Conservation (phyloP, 2,797 vertebrate species). For the Ficedula albicollis region DNA sequence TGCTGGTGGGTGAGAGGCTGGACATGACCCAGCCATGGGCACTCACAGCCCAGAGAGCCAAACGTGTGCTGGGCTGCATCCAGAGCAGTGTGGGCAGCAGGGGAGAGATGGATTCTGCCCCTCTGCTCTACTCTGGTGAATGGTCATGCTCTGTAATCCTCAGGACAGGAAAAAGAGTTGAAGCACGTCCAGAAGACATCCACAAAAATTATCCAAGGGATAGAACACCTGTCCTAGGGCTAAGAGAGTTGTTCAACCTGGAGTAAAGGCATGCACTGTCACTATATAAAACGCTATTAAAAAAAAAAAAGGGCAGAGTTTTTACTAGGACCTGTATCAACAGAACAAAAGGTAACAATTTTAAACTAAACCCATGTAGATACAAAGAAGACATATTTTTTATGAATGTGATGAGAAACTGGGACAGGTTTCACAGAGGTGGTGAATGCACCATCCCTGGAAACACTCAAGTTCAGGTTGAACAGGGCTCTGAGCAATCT, state of each 20-base stretch:
- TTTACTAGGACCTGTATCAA: background rate
- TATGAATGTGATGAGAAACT: background rate
- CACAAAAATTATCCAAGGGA: background rate
- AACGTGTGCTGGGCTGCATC: background rate
- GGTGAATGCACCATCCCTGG: background rate
- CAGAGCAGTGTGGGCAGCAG: accelerated
- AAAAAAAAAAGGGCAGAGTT: background rate
- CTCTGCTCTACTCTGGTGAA: background rate
- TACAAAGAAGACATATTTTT: background rate
- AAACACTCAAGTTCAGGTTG: background rate
- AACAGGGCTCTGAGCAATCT: background rate
- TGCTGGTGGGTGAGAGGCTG: accelerated
- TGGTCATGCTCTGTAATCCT: background rate
- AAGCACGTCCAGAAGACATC: accelerated
- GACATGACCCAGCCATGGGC: background rate
- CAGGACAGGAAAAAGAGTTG: background rate
- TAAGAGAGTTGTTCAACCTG: background rate
- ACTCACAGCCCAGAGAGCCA: accelerated
- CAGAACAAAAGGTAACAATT: background rate
- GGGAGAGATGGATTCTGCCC: background rate
- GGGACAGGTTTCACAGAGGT: background rate
- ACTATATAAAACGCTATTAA: background rate
- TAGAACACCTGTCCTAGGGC: accelerated
- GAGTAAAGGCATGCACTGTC: background rate
- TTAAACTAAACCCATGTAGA: accelerated